Evolutionary conservation across 2,797 vertebrate genomes (phyloP), one percentile per base, ranked within the genome.

Genomic region (Aviceda cuculoides): DNA sequence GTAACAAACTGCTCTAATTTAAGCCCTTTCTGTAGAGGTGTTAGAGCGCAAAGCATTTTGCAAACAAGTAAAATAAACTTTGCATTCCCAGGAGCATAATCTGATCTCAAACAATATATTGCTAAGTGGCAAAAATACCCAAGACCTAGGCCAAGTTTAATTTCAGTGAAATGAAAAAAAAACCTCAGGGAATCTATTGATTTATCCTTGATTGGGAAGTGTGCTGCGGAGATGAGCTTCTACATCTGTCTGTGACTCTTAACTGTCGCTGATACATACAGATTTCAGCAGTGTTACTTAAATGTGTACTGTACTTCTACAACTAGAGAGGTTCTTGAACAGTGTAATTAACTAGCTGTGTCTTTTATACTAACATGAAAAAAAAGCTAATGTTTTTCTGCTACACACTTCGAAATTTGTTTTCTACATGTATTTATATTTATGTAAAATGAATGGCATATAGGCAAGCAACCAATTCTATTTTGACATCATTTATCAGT

Each of bases 1-100:
- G 99, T 99, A 91, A 96, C 72, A 90, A 77, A 62, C 3, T 72
- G 40, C 66, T 79, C 13, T 52, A 42, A 49, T 68, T 55, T 80
- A 80, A 80, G 13, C 17, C n/a, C 16, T 82, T 85, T 65, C 31
- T n/a, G 11, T 62, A 67, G 53, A 84, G 13, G 12, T 71, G 12
- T 61, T 71, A 28, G 9, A 37, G 52, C 49, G 29, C 24, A 31
- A 61, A 79, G 19, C 33, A 25, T 58, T 79, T 90, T 88, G 50
- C 35, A 55, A 52, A 53, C 13, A 73, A 63, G 9, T 66, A 19
- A 59, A 49, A 63, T 46, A 58, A 74, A 55, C 20, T 68, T 63
- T n/a, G 16, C 28, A 6, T 61, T 82, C 20, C 39, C 24, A 37
- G 66, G 47, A 40, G 37, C 24, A 11, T 66, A 55, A 50, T 72